A percentile compares a stretch with the other conserved stretches of the same genome.
phyloP scores from a whole-genome alignment of 2,797 vertebrate genomes.

The Pseudocheirus occidentalis region DNA sequence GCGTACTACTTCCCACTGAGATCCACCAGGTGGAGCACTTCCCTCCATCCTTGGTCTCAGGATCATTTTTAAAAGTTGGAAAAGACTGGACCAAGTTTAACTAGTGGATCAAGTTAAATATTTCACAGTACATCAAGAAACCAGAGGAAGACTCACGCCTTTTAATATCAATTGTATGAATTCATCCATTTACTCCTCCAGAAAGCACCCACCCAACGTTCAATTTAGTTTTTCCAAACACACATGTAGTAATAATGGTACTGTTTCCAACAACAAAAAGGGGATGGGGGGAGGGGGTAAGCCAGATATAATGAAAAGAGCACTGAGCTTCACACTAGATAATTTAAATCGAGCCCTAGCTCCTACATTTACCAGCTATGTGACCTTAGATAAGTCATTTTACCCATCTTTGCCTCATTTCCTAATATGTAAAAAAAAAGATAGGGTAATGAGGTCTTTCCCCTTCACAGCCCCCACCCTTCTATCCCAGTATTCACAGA shows the following conservation, averaged over 20 bases:
- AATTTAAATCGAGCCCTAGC: neutral
- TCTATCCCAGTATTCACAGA: neutral
- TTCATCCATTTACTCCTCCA: neutral
- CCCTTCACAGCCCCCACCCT: neutral
- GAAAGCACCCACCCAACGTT: neutral
- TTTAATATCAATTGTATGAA: neutral
- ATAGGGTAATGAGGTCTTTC: neutral
- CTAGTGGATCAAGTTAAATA: neutral
- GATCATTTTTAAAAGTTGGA: neutral
- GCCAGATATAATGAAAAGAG: neutral
- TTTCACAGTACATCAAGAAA: neutral
- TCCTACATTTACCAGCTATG: neutral
- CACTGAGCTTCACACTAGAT: neutral
- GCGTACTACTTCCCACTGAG: neutral
- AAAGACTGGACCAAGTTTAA: neutral
- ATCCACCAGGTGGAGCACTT: neutral
- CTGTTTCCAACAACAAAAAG: neutral
- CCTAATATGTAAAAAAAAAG: neutral
- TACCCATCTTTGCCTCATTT: neutral
- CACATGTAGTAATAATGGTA: neutral
- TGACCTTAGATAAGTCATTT: neutral
- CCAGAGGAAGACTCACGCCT: neutral
- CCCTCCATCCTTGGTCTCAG: neutral
- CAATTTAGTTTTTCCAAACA: neutral
- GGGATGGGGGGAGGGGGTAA: too few species aligned